Percentiles rank a stretch among this genome's conserved stretches.
Evolutionary conservation across 1,140 invertebrate species (phyloP).

Genomic region (Babylonia areolata): DNA sequence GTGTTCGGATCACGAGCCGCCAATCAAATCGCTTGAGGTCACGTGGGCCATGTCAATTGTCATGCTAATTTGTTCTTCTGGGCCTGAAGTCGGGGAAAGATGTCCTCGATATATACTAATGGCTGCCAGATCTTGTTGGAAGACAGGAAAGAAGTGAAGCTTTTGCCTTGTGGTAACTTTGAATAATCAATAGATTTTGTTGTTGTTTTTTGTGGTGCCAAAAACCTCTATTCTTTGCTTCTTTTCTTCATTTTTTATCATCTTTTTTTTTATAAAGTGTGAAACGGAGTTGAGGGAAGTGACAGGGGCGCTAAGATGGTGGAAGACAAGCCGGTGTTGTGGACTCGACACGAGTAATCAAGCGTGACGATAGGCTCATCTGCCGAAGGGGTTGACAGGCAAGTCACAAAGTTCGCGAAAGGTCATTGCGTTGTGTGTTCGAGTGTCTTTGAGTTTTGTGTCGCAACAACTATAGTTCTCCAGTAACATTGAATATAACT

Average conservation of each 20-base stretch:
- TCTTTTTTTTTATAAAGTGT: too few relatives aligned
- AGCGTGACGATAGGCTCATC: neutral
- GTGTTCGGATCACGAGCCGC: conserved; percentile 14
- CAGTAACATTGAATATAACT: too few relatives aligned
- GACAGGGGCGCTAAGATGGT: neutral
- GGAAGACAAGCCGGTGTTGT: neutral
- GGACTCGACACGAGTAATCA: neutral
- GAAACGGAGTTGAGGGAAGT: too few relatives aligned
- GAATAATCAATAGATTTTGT: conserved; percentile 3
- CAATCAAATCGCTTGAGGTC: conserved; percentile 24
- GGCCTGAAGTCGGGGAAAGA: neutral
- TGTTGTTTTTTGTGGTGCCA: too few relatives aligned
- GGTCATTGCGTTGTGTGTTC: neutral
- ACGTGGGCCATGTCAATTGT: conserved; percentile 29
- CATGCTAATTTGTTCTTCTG: conserved; percentile 27
- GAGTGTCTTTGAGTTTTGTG: neutral
- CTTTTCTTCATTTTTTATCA: neutral
- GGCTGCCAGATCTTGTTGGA: conserved; percentile 8
- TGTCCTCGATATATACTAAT: neutral
- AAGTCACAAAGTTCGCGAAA: neutral
- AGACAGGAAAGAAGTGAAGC: neutral
- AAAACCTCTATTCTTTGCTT: too few relatives aligned
- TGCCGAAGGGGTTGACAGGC: neutral
- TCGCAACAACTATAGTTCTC: neutral
- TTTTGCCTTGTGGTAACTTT: neutral